Percentiles rank a stretch among this genome's conserved stretches.
Conservation (phyloP, 2,113 vertebrate genomes). For the Arenaria interpres region DNA sequence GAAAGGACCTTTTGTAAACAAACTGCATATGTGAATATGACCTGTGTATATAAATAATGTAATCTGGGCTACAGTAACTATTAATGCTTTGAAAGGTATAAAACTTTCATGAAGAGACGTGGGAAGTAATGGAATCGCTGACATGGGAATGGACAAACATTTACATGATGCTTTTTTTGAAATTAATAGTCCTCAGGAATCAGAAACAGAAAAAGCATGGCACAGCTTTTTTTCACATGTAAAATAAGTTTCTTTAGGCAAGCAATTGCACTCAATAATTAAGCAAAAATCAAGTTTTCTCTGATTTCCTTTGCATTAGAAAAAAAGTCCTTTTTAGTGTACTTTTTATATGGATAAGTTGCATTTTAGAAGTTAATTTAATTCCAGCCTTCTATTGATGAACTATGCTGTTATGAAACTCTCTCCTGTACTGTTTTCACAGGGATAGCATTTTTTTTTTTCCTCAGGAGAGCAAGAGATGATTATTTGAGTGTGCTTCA, state of each 20-base stretch:
- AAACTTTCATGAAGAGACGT: background rate
- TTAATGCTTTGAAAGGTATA: background rate
- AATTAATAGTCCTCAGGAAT: background rate
- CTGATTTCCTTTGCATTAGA: background rate
- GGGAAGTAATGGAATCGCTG: background rate
- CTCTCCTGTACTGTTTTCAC: background rate
- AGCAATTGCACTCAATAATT: background rate
- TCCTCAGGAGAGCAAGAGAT: background rate
- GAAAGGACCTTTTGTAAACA: background rate
- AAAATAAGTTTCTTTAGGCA: background rate
- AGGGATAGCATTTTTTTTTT: background rate
- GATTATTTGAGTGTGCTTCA: background rate
- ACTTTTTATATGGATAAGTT: background rate
- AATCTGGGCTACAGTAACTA: background rate
- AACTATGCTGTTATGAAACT: background rate
- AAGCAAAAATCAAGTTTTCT: background rate
- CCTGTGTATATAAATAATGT: background rate
- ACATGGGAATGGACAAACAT: background rate
- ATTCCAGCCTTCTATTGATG: background rate
- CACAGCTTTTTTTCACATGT: background rate
- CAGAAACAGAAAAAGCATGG: background rate
- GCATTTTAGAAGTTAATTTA: background rate
- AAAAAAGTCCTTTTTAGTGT: background rate
- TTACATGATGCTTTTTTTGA: background rate
- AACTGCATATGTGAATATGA: background rate